phyloP scores from a whole-genome alignment of 1,140 invertebrate genomes.

The Drosophila arawakana region DNA sequence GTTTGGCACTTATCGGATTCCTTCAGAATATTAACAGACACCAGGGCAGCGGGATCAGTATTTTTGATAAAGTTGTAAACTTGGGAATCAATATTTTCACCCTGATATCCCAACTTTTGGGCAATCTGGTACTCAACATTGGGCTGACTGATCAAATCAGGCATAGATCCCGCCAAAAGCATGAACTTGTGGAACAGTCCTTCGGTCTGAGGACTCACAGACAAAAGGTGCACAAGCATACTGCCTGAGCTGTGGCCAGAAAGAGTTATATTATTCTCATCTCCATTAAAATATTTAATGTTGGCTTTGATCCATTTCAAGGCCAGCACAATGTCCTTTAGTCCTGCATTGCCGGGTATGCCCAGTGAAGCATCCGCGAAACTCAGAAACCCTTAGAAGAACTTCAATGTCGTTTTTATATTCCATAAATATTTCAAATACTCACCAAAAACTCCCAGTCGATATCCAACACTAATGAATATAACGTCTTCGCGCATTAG shows the following conservation, averaged over 20 bases:
- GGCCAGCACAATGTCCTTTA: slow-evolving; percentile 84
- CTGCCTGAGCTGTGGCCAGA: slow-evolving; percentile 82
- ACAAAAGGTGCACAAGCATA: slow-evolving; percentile 59
- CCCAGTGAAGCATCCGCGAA: slow-evolving; percentile 74
- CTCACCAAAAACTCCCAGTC: slow-evolving; percentile 86
- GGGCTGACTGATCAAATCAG: slow-evolving; percentile 33
- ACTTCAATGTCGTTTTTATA: neutral
- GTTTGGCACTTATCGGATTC: no score
- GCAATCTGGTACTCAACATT: slow-evolving; percentile 49
- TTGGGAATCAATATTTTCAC: slow-evolving; percentile 70
- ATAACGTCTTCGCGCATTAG: slow-evolving; percentile 87
- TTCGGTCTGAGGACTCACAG: slow-evolving; percentile 68
- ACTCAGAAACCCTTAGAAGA: slow-evolving; percentile 71
- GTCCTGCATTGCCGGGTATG: slow-evolving; percentile 80
- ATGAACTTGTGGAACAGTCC: slow-evolving; percentile 87
- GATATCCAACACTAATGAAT: slow-evolving; percentile 89
- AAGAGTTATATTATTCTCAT: slow-evolving; percentile 76
- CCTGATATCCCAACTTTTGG: slow-evolving; percentile 62
- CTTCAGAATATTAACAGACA: no score
- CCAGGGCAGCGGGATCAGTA: no score
- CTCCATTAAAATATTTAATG: slow-evolving; percentile 77
- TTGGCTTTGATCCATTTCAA: slow-evolving; percentile 83
- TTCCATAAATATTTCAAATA: neutral
- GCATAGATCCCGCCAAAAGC: slow-evolving; percentile 85
- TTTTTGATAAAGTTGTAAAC: slow-evolving; percentile 80